These are phyloP conservation scores for Azemiops feae DNA, from an alignment of 2,113 vertebrate species.

Conservation along the genomic window DNA sequence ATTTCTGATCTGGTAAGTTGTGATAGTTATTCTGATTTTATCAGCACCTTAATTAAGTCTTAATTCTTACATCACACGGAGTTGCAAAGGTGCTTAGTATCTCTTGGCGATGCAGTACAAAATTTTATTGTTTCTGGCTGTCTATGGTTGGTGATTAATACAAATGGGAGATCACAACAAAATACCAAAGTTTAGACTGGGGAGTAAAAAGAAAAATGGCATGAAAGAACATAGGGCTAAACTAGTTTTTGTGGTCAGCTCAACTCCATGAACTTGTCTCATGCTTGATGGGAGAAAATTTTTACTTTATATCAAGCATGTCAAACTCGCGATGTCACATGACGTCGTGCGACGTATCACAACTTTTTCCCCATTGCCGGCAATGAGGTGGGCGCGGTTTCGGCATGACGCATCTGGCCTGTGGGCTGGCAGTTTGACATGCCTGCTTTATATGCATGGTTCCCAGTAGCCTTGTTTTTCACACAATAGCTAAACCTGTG, in stretches of 20 bases:
- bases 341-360: too few relatives aligned
- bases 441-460: background rate
- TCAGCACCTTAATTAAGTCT: background rate
- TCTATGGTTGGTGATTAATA: background rate
- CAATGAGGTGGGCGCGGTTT: too few relatives aligned
- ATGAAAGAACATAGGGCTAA: background rate
- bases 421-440: too few relatives aligned
- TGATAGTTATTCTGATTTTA: background rate
- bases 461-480: background rate
- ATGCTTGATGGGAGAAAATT: background rate
- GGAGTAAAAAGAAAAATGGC: background rate
- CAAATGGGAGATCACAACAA: background rate
- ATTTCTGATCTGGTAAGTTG: background rate
- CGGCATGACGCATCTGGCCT: too few relatives aligned
- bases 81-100: background rate
- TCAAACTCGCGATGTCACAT: too few relatives aligned
- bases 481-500: background rate
- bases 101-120: background rate
- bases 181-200: background rate
- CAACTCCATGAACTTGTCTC: background rate
- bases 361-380: too few relatives aligned
- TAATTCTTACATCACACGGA: background rate
- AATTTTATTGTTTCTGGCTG: background rate
- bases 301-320: background rate
- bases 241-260: background rate